Conservation (phyloP, 1,140 invertebrate species). For the Lysiphlebus fabarum region DNA sequence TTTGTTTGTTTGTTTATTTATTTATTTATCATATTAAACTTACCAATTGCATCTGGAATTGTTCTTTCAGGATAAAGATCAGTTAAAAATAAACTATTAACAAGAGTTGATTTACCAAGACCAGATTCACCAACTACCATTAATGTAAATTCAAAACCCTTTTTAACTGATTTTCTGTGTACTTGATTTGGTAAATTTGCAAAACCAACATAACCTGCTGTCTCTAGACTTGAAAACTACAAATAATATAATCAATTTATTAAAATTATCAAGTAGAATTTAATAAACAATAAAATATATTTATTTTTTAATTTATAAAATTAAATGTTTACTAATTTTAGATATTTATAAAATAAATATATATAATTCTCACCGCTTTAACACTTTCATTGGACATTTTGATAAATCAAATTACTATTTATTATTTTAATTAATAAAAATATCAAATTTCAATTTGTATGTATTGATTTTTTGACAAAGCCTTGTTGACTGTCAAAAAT, state of each 20-base stretch:
- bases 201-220: conserved; percentile 87
- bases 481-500: too few species aligned
- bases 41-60: conserved; percentile 81
- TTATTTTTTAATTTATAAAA: neutral
- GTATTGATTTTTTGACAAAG: too few species aligned
- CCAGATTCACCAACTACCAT: conserved; percentile 98
- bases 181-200: conserved; percentile 96
- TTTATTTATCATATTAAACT: conserved; percentile 35
- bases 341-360: conserved; percentile 7
- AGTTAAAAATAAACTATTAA: conserved; percentile 96
- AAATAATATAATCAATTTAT: conserved; percentile 14
- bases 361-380: conserved; percentile 43
- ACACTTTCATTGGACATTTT: conserved; percentile 51
- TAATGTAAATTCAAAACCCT: conserved; percentile 96
- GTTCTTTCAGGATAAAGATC: conserved; percentile 89
- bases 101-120: conserved; percentile 94
- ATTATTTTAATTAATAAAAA: too few species aligned
- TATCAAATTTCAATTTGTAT: too few species aligned
- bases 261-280: too few species aligned
- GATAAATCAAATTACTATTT: too few species aligned
- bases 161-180: conserved; percentile 93
- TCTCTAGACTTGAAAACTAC: conserved; percentile 77
- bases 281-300: conserved; percentile 4
- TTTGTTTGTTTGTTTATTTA: neutral
- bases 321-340: conserved; percentile 1